phyloP scores from a whole-genome alignment of 1,140 invertebrate genomes.

The Temnothorax curvispinosus region DNA sequence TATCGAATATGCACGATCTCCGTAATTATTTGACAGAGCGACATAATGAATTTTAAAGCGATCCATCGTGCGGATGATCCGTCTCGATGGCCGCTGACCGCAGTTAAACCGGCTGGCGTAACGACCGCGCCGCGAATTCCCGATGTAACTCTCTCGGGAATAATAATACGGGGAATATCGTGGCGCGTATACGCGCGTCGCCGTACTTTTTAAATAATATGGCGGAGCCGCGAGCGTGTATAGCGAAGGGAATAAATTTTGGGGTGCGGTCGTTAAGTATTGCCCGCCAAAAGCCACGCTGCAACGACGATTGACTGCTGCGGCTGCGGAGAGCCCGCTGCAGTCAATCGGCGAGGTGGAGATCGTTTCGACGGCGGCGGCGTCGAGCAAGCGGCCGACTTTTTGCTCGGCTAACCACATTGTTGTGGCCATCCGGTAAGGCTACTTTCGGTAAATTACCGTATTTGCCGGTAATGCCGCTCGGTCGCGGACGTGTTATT shows the following conservation, averaged over 20 bases:
- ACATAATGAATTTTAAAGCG: slow-evolving; percentile 22
- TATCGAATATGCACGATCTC: neutral
- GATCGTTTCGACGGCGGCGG: slow-evolving; percentile 46
- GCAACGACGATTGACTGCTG: slow-evolving; percentile 46
- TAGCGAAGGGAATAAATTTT: slow-evolving; percentile 50
- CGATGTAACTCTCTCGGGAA: slow-evolving; percentile 21
- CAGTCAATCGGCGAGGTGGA: slow-evolving; percentile 26
- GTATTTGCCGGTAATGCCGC: slow-evolving; percentile 69
- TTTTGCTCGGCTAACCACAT: slow-evolving; percentile 67
- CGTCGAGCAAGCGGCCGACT: slow-evolving; percentile 55
- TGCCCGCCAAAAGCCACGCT: slow-evolving; percentile 17
- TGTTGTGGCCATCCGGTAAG: slow-evolving; percentile 67
- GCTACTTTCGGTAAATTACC: slow-evolving; percentile 71
- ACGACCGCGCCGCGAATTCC: slow-evolving; percentile 11
- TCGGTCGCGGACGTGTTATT: slow-evolving; percentile 65
- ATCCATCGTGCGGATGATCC: neutral
- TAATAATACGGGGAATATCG: slow-evolving; percentile 37
- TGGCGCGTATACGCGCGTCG: neutral
- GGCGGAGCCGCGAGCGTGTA: slow-evolving; percentile 12
- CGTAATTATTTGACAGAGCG: slow-evolving; percentile 27
- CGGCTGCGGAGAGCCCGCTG: neutral
- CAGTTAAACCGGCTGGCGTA: slow-evolving; percentile 1
- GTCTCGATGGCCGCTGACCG: neutral
- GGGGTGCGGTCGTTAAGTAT: slow-evolving; percentile 60
- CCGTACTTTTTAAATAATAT: slow-evolving; percentile 38